These are phyloP conservation scores for Zygaena filipendulae DNA, from an alignment of 2,888 invertebrate species.

Conservation along the genomic window DNA sequence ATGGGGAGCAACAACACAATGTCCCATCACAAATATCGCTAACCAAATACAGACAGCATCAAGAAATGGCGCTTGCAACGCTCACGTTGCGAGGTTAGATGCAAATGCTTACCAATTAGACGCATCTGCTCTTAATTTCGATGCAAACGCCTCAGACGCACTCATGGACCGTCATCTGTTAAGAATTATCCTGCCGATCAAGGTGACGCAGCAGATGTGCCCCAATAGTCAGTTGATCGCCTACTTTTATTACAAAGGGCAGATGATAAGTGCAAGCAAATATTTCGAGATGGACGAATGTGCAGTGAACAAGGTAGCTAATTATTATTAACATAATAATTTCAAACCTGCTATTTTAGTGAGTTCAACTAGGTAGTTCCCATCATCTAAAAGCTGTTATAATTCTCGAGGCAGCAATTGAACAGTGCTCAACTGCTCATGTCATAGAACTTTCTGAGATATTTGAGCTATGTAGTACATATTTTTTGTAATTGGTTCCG, in stretches of 20 bases:
- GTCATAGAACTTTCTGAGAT: too few species aligned
- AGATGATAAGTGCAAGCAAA: conserved; percentile 66
- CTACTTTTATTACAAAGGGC: conserved; percentile 65
- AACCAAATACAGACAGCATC: conserved; percentile 30
- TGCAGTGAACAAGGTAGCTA: conserved; percentile 60
- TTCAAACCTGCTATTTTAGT: too few species aligned
- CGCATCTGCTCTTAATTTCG: conserved; percentile 6
- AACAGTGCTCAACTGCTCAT: too few species aligned
- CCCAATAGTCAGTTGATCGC: conserved; percentile 62
- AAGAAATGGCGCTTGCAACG: conserved; percentile 30
- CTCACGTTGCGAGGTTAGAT: conserved; percentile 10
- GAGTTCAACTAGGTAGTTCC: too few species aligned
- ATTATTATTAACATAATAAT: background rate
- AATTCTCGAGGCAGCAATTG: too few species aligned
- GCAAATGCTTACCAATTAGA: conserved; percentile 7
- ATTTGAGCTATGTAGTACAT: too few species aligned
- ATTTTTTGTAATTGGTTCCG: too few species aligned
- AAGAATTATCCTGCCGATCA: conserved; percentile 48
- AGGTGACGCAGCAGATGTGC: conserved; percentile 59
- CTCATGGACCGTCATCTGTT: conserved; percentile 35
- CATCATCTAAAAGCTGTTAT: too few species aligned
- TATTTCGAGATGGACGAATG: conserved; percentile 66
- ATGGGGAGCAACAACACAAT: conserved; percentile 60
- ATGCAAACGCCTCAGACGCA: conserved; percentile 24
- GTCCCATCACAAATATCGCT: conserved; percentile 32